A percentile compares a stretch with the other conserved stretches of the same genome.
Conservation (phyloP, 2,113 vertebrate species). For the Microcebus griseorufus region DNA sequence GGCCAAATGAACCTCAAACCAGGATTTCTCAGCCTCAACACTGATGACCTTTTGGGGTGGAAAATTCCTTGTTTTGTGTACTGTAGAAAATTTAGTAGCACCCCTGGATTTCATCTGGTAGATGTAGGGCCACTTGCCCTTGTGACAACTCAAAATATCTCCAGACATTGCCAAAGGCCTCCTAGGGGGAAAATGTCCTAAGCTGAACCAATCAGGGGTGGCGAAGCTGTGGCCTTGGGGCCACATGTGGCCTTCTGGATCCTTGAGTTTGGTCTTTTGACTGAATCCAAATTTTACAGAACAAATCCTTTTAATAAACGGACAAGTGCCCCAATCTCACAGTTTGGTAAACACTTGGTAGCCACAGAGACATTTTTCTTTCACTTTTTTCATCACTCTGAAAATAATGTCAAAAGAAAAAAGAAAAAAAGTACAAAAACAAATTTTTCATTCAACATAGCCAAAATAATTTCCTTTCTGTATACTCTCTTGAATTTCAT, state of each 20-base stretch:
- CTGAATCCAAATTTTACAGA: too few relatives aligned
- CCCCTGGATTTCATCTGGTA: background rate
- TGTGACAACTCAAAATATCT: background rate
- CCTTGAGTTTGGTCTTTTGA: too few relatives aligned
- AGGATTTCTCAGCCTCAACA: background rate
- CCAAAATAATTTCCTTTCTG: background rate
- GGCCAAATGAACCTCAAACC: background rate
- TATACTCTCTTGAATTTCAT: background rate
- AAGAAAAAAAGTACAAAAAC: background rate
- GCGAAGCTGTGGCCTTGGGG: too few relatives aligned
- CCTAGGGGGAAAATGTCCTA: background rate
- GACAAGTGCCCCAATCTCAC: background rate
- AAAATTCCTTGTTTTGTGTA: background rate
- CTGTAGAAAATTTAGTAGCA: background rate
- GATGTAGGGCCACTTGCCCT: background rate
- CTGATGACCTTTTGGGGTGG: background rate
- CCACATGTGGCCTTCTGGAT: too few relatives aligned
- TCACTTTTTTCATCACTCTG: background rate
- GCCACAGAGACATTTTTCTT: background rate
- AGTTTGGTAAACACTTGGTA: background rate
- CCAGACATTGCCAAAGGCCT: background rate
- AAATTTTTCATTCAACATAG: background rate
- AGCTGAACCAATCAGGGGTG: background rate
- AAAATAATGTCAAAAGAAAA: slow-evolving; percentile 18
- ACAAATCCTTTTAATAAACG: background rate